Base-by-base conservation (phyloP, 2,113 vertebrate genomes). In the Pungitius pungitius region DNA sequence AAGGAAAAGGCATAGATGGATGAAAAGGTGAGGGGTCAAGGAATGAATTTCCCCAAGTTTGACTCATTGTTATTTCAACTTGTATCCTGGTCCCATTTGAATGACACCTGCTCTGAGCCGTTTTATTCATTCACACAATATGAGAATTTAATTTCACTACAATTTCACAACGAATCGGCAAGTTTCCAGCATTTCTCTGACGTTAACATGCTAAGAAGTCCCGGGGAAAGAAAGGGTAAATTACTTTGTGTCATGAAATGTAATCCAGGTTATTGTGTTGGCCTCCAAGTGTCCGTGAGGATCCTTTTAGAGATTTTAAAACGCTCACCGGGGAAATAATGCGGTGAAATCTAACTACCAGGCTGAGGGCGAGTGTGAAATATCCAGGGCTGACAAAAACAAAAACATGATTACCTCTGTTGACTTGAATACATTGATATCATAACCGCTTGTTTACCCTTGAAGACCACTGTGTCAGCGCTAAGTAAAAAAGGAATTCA, bases 141-240 rank as follows among this genome's bases (percentile, higher is more conserved):
- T 90, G 85, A 89, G 91, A 95, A 95, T 94, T 94, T 89, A 95
- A 94, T 96, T 95, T 95, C 92, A 76, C 90, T 81, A 84, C 89
- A 83, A 91, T 35, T 35, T 35, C 33, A 90, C 92, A 89, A 89
- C 84, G 84, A 74, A 90, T 87, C 85, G 88, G 88, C 92, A 91
- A 90, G 91, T 60, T 59, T 63, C 57, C 61, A 27, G 69, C 52
- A 91, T 94, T 90, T 88, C 75, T 88, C 81, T 8, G 88, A 14
- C 82, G 90, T 93, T 93, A 94, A 92, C 92, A 91, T 93, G 90
- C 89, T 83, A 92, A 89, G 91, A 90, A 90, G 93, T 88, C 90
- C 60, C 47, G 24, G 67, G 62, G 93, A 90, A 90, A 58, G 65
- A 85, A 82, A 86, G 56, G 65, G 43, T 73, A 75, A 65, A 84